Conservation (phyloP, 53 echinoderm and acorn worm genomes). For the Stichopus horrens region DNA sequence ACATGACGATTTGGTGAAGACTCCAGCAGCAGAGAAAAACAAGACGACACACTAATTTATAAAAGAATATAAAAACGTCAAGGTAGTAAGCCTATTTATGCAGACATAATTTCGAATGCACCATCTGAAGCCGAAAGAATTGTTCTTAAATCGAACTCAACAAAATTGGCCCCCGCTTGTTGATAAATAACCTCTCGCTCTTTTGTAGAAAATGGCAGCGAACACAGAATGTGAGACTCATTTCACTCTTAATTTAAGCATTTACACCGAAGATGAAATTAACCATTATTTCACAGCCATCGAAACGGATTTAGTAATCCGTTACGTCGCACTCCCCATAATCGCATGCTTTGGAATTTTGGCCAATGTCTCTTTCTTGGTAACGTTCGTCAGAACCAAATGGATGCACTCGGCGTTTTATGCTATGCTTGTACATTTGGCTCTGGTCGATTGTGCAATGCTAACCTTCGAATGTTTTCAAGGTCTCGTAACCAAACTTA, state of each 20-base stretch:
- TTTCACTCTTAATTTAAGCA: neutral
- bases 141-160: too few relatives aligned
- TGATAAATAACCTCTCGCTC: too few relatives aligned
- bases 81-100: too few relatives aligned
- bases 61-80: too few relatives aligned
- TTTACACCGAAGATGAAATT: neutral
- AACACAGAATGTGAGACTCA: neutral
- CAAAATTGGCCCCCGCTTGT: too few relatives aligned
- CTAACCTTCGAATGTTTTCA: neutral
- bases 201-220: neutral
- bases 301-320: neutral
- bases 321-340: constrained; percentile 5
- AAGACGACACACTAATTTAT: too few relatives aligned
- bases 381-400: neutral
- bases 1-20: too few relatives aligned
- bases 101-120: too few relatives aligned
- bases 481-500: neutral
- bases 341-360: neutral
- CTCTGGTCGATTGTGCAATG: neutral
- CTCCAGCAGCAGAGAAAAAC: too few relatives aligned
- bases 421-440: neutral
- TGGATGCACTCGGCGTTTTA: constrained; percentile 9
- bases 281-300: neutral
- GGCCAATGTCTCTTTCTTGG: neutral
- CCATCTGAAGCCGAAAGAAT: too few relatives aligned